phyloP scores from a whole-genome alignment of 2,113 vertebrate genomes.

The Phalacrocorax brasilianus region DNA sequence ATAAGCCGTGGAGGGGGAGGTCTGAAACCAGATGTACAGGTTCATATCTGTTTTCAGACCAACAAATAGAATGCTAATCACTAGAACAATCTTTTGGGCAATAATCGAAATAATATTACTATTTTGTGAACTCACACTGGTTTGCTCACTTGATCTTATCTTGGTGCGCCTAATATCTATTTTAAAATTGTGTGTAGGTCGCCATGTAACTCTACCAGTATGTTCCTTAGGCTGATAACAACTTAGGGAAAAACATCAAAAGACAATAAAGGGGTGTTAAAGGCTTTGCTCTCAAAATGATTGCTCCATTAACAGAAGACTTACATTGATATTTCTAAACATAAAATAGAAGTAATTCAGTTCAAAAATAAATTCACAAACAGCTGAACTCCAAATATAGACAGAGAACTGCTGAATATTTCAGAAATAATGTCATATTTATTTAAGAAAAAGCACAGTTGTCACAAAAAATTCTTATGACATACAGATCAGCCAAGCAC shows the following conservation, averaged over 20 bases:
- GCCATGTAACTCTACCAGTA: not conserved
- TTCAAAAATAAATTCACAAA: not conserved
- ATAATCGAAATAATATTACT: not conserved
- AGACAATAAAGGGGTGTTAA: not conserved
- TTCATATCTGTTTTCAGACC: not conserved
- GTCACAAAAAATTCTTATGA: not conserved
- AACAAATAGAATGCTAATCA: not conserved
- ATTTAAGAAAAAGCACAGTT: not conserved
- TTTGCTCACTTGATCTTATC: not conserved
- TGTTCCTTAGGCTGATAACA: not conserved
- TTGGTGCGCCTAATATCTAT: not conserved
- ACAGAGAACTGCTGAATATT: not conserved
- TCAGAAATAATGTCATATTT: not conserved
- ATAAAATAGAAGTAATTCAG: not conserved
- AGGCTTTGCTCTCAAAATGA: not conserved
- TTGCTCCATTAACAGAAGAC: not conserved
- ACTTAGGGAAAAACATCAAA: not conserved
- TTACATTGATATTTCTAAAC: constrained; percentile 1
- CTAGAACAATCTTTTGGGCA: not conserved
- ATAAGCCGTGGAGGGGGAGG: not conserved
- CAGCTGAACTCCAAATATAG: not conserved
- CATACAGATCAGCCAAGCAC: not conserved
- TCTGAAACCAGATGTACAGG: not conserved
- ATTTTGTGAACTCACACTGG: not conserved
- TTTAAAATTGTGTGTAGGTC: not conserved